Base-by-base conservation (phyloP, 1,140 invertebrate species). In the Caenorhabditis brenneri region DNA sequence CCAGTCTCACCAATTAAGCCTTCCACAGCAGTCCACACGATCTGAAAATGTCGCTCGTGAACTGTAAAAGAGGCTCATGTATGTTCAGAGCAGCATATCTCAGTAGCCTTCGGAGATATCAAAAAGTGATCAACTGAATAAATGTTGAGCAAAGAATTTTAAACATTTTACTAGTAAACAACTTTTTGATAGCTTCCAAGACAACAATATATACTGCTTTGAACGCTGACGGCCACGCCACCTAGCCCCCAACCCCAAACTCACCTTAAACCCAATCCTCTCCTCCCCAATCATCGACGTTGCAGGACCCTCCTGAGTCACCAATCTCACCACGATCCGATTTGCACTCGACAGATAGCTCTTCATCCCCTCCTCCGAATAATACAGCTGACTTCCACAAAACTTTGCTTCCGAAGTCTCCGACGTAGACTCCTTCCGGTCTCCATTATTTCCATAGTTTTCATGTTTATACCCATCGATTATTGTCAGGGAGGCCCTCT, bases 401-500 rank as follows among this genome's bases (percentile, higher is more conserved):
- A 83, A 83, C 48, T 65, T 51, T 33, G 82, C 69, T 79, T 83
- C 82, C 0, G 82, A 79, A 10, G 46, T 42, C 48, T 80, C 79
- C n/a, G 51, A 80, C 24, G 16, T 53, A 3, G 51, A 55, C 24
- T 51, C 79, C 22, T 53, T 80, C 22, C 48, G n/a, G n/a, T n/a
- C n/a, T n/a, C n/a, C 12, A 39, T 53, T 22, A 31, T 4, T 65
- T 48, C 78, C 82, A 31, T n/a, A 39, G 7, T 48, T 69, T 22
- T 83, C 82, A 33, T 83, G 82, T 39, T 80, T 79, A 24, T 83
- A 83, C 16, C 82, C 82, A 49, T 83, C 82, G 33, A 83, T 58
- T 53, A 83, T 80, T 16, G 55, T 74, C 48, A 83, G 33, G 0
- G 53, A 49, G 0, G 82, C 82, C n/a, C 82, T 24, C 19, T 83